Evolutionary conservation across 64 coral and sea anemone species (phyloP).

Genomic region (Orbicella faveolata): DNA sequence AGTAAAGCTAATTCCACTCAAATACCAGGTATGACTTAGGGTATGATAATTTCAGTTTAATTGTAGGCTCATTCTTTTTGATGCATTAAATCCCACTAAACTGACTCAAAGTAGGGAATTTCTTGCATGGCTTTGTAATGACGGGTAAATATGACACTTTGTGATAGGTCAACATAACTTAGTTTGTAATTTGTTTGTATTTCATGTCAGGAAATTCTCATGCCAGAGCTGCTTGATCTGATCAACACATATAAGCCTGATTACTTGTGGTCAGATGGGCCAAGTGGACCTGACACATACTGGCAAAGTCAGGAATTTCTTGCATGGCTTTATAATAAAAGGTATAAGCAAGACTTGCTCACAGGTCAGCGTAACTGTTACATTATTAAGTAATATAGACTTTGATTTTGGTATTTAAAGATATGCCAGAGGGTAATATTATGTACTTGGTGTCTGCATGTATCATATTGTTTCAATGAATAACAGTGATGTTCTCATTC

Average conservation of each 20-base stretch:
- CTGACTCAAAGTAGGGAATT: constrained; percentile 63
- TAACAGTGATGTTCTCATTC: background rate
- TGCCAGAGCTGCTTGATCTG: constrained; percentile 80
- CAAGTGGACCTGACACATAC: constrained; percentile 76
- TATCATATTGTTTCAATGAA: too few relatives aligned
- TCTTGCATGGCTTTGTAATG: constrained; percentile 84
- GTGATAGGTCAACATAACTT: too few relatives aligned
- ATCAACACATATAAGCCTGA: constrained; percentile 90
- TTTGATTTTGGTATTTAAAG: too few relatives aligned
- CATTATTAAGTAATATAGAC: too few relatives aligned
- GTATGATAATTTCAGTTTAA: too few relatives aligned
- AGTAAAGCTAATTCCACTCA: too few relatives aligned
- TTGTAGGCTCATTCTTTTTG: too few relatives aligned
- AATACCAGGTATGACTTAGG: constrained; percentile 3
- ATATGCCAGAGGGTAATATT: too few relatives aligned
- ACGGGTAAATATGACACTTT: background rate
- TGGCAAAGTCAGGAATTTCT: constrained; percentile 87
- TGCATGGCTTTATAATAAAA: constrained; percentile 96
- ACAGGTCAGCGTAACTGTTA: too few relatives aligned
- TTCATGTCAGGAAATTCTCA: constrained; percentile 51
- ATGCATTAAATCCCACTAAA: too few relatives aligned
- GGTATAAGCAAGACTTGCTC: constrained; percentile 10
- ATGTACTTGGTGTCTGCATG: too few relatives aligned
- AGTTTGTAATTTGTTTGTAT: background rate
- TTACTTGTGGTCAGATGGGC: constrained; percentile 90